Conservation (phyloP, 2,113 vertebrate species). For the Lepus americanus region DNA sequence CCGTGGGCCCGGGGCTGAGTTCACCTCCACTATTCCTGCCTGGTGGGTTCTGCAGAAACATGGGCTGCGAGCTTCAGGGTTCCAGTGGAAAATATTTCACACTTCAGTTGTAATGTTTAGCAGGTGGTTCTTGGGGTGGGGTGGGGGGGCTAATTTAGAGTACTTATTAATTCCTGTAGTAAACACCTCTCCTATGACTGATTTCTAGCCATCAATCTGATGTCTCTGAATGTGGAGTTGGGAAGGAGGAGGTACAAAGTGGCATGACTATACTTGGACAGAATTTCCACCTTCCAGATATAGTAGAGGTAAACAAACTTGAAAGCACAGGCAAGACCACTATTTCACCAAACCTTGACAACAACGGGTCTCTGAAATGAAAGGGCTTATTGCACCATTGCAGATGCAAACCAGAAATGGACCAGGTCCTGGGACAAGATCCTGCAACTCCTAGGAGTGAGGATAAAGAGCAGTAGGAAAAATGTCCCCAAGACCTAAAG, state of each 20-base stretch:
- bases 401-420: no score
- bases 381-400: no score
- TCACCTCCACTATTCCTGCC: not conserved
- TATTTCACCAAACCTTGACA: no score
- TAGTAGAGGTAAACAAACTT: not conserved
- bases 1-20: not conserved
- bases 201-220: not conserved
- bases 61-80: not conserved
- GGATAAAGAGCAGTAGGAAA: no score
- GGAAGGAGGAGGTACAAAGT: constrained; percentile 8
- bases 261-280: not conserved
- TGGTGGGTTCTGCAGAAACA: not conserved
- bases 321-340: not conserved
- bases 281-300: not conserved
- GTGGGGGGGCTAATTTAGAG: not conserved
- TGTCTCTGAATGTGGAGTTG: not conserved
- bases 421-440: no score
- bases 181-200: not conserved
- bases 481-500: no score
- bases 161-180: not conserved
- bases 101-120: constrained; percentile 22
- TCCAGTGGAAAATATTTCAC: not conserved
- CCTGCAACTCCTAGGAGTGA: no score
- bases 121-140: not conserved
- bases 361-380: no score